These are phyloP conservation scores for Myotis brandtii DNA, from an alignment of 2,113 vertebrate species.

Conservation along the genomic window DNA sequence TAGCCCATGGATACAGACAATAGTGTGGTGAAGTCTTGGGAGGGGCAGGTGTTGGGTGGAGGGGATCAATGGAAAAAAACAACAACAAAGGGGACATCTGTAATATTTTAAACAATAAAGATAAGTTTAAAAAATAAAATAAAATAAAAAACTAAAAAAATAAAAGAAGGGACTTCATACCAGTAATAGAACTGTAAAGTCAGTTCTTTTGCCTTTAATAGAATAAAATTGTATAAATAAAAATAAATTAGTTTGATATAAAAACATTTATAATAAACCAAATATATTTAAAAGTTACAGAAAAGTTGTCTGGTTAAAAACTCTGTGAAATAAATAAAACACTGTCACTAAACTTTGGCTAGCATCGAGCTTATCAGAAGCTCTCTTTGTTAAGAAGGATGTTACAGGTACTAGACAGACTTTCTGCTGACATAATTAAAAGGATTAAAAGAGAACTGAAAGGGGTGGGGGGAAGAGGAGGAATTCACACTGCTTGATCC, in stretches of 20 bases:
- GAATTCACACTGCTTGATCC: neutral
- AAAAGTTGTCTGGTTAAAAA: neutral
- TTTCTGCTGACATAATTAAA: conserved; percentile 34
- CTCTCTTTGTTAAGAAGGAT: neutral
- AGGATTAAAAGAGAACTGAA: neutral
- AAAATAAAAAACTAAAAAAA: no score
- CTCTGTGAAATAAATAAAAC: neutral
- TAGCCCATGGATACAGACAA: no score
- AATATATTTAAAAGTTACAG: neutral
- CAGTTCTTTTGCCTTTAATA: neutral
- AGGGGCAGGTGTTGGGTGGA: no score
- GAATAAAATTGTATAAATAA: neutral
- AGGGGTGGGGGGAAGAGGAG: no score
- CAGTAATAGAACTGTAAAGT: neutral
- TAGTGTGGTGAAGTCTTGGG: no score
- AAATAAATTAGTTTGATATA: neutral
- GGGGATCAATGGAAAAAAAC: no score
- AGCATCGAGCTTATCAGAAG: neutral
- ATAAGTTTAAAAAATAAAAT: no score
- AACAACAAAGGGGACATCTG: no score
- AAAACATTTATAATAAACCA: neutral
- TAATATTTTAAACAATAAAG: no score
- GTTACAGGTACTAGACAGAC: neutral
- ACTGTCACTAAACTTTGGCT: neutral
- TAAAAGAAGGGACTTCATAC: neutral